Evolutionary conservation across 2,888 invertebrate genomes (phyloP).

Genomic region (Camponotus fellah): DNA sequence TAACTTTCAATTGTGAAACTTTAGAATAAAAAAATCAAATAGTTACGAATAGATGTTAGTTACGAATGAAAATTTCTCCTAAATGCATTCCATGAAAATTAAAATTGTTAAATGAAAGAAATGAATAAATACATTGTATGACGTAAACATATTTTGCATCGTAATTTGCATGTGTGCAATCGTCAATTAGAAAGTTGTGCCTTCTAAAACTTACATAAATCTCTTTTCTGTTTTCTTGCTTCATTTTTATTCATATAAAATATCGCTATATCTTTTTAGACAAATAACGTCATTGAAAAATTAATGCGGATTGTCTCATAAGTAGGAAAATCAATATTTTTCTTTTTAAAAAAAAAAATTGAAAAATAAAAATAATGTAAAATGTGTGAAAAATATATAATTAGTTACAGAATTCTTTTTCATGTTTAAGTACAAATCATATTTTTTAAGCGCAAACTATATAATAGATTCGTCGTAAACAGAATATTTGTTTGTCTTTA

Average conservation of each 20-base stretch:
- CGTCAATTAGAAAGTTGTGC: neutral
- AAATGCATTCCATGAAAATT: neutral
- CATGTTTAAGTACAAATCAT: neutral
- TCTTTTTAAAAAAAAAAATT: neutral
- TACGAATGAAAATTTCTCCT: neutral
- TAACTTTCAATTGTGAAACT: neutral
- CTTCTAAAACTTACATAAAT: neutral
- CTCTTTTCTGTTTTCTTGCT: neutral
- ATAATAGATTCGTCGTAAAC: no score
- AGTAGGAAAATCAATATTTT: neutral
- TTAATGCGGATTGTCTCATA: neutral
- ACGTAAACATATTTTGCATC: neutral
- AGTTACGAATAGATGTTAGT: neutral
- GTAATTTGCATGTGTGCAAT: neutral
- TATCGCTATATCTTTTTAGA: neutral
- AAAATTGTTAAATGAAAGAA: neutral
- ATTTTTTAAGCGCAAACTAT: neutral
- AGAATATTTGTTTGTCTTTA: neutral
- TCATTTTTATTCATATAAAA: neutral
- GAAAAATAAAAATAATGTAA: neutral
- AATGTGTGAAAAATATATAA: neutral
- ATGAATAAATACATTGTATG: neutral
- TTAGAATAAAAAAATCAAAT: slow-evolving; percentile 2
- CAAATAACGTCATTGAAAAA: neutral
- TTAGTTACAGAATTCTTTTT: neutral